A percentile compares a stretch with the other conserved stretches of the same genome.
These are phyloP conservation scores for Thamnophis elegans DNA, from an alignment of 2,797 vertebrate genomes.

Conservation along the genomic window DNA sequence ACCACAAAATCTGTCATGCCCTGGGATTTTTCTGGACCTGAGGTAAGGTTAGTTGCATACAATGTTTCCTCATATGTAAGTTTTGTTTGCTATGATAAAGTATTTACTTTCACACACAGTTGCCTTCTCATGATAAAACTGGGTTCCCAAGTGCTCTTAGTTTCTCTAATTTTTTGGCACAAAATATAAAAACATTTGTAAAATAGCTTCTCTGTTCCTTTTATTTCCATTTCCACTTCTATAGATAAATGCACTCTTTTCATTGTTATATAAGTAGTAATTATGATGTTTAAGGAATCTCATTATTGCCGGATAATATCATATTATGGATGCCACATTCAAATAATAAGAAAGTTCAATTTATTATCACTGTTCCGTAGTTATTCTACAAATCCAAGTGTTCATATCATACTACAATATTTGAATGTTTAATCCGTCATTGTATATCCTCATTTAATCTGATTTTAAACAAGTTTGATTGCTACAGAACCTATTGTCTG, in stretches of 20 bases:
- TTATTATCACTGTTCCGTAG: neutral
- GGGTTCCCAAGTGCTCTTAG: neutral
- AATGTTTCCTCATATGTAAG: neutral
- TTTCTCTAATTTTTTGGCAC: neutral
- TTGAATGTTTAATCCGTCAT: neutral
- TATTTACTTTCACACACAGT: neutral
- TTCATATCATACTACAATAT: neutral
- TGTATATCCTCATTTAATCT: neutral
- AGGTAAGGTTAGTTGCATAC: neutral
- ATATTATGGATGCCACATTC: neutral
- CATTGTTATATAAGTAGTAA: neutral
- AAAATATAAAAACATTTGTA: neutral
- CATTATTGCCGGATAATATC: neutral
- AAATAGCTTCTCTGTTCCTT: neutral
- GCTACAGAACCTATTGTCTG: neutral
- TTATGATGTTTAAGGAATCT: neutral
- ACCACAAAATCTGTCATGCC: neutral
- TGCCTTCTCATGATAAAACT: neutral
- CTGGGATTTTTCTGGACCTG: neutral
- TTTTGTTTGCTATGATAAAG: neutral
- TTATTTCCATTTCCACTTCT: neutral
- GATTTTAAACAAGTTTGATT: neutral
- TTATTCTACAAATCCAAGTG: neutral
- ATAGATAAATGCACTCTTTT: neutral
- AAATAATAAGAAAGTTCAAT: neutral